Percentiles rank a stretch among this genome's conserved stretches.
These are phyloP conservation scores for Trisateles emortualis DNA, from an alignment of 2,888 invertebrate genomes.

Conservation along the genomic window DNA sequence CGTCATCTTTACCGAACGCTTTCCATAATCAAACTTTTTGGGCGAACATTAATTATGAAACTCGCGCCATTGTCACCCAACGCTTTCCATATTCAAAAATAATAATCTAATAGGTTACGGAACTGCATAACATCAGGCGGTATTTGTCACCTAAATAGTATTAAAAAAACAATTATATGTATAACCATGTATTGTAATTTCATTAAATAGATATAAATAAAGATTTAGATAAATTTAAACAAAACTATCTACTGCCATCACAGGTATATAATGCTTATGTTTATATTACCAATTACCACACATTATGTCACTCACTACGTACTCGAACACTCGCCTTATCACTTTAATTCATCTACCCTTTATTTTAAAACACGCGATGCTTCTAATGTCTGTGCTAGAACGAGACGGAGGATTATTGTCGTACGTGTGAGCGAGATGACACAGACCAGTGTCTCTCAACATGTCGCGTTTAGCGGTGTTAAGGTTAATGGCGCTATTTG, in stretches of 20 bases:
- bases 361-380: conserved; percentile 63
- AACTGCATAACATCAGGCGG: too few species aligned
- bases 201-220: conserved; percentile 3
- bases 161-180: too few species aligned
- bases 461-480: conserved; percentile 74
- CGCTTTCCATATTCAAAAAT: too few species aligned
- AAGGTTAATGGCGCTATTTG: conserved; percentile 83
- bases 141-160: too few species aligned
- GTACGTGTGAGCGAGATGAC: conserved; percentile 40
- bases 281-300: conserved; percentile 72
- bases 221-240: conserved; percentile 20
- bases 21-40: too few species aligned
- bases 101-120: too few species aligned
- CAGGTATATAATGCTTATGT: conserved; percentile 58
- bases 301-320: conserved; percentile 67
- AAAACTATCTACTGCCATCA: too few species aligned
- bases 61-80: too few species aligned
- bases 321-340: conserved; percentile 61
- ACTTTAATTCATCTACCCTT: conserved; percentile 71
- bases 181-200: too few species aligned
- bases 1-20: too few species aligned
- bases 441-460: conserved; percentile 57
- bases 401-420: conserved; percentile 31
- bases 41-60: too few species aligned
- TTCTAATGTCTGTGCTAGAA: conserved; percentile 51